These are phyloP conservation scores for Gallinago solitaria DNA, from an alignment of 2,797 vertebrate species.

Conservation along the genomic window DNA sequence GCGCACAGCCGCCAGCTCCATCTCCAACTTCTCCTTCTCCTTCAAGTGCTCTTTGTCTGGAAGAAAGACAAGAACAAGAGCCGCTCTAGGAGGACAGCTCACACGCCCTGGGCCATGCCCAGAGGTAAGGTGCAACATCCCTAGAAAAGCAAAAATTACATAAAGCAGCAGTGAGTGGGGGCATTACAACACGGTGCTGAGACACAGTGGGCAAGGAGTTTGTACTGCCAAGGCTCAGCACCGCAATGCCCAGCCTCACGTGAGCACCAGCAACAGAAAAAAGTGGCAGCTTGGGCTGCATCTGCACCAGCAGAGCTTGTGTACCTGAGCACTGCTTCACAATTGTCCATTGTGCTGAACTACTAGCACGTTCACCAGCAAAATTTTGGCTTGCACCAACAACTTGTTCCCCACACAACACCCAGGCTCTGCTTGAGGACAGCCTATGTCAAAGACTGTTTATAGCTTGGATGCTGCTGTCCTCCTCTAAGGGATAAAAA, in stretches of 20 bases:
- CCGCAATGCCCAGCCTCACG: not conserved
- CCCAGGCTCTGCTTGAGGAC: not conserved
- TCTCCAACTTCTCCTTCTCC: constrained; percentile 85
- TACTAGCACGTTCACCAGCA: not conserved
- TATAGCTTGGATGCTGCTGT: not conserved
- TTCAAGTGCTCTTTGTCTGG: constrained; percentile 85
- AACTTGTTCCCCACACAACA: not conserved
- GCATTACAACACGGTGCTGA: not conserved
- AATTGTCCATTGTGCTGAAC: not conserved
- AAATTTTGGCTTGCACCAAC: not conserved
- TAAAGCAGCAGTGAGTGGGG: not conserved
- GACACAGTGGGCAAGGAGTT: not conserved
- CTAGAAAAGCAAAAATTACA: not conserved
- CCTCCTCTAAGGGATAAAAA: not conserved
- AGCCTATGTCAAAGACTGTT: not conserved
- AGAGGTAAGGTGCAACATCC: constrained; percentile 4
- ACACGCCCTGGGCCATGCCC: not conserved
- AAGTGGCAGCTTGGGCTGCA: not conserved
- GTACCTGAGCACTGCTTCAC: not conserved
- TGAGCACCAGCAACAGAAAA: not conserved
- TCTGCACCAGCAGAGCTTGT: not conserved
- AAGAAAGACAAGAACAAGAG: constrained; percentile 55
- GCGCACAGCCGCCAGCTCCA: constrained; percentile 80
- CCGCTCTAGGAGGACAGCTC: constrained; percentile 17
- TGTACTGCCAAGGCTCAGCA: not conserved